These are phyloP conservation scores for Dipodomys stephensi DNA, from an alignment of 2,113 vertebrate species.

Conservation along the genomic window DNA sequence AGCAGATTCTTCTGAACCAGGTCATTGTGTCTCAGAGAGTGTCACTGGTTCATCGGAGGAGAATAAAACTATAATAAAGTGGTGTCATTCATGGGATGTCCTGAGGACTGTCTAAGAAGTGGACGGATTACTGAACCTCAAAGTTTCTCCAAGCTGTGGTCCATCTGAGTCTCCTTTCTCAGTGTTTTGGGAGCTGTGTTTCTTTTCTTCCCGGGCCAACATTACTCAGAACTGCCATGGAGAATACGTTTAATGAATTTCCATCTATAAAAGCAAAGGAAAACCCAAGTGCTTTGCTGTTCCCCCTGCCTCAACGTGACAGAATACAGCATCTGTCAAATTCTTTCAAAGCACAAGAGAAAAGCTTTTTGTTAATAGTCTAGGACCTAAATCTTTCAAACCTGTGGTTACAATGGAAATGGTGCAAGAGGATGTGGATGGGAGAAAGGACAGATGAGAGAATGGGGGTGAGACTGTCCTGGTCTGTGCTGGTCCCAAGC, in stretches of 20 bases:
- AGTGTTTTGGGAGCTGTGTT: background rate
- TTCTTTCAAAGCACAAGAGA: constrained; percentile 23
- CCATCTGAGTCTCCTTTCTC: background rate
- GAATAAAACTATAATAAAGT: background rate
- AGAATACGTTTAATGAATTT: constrained; percentile 58
- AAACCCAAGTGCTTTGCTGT: constrained; percentile 29
- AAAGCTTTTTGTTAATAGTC: constrained; percentile 1
- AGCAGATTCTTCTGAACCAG: background rate
- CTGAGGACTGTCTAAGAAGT: background rate
- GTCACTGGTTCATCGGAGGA: background rate
- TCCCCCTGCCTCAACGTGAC: background rate
- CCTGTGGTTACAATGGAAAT: constrained; percentile 24
- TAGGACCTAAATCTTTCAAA: background rate
- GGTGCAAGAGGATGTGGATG: background rate
- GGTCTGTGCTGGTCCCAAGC: background rate
- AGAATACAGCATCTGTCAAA: constrained; percentile 44
- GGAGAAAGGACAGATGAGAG: too few species aligned
- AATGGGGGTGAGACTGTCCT: background rate
- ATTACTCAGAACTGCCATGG: constrained; percentile 53
- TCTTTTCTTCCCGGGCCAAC: constrained; percentile 53
- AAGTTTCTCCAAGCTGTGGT: background rate
- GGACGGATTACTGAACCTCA: background rate
- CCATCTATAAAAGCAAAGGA: constrained; percentile 56
- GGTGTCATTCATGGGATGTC: constrained; percentile 37
- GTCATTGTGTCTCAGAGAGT: rapidly evolving